These are phyloP conservation scores for Brachionus rotundiformis DNA, from an alignment of 1,140 invertebrate species.

Conservation along the genomic window DNA sequence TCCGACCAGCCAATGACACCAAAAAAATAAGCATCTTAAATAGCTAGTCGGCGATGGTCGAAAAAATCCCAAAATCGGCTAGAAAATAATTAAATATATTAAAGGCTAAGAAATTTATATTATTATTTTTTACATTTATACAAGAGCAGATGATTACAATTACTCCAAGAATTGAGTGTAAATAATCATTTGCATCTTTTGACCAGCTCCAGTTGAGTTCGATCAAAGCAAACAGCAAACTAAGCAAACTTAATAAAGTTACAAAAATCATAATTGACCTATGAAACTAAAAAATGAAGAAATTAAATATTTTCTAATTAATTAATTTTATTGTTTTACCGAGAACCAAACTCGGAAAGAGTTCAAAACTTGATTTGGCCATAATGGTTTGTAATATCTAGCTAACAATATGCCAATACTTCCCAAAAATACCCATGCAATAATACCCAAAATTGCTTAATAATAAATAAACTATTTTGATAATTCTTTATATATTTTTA, in stretches of 20 bases:
- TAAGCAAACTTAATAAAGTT: conserved; percentile 23
- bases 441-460: conserved; percentile 50
- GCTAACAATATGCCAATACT: conserved; percentile 34
- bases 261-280: conserved; percentile 39
- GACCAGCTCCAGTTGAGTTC: conserved; percentile 51
- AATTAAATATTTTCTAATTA: not conserved
- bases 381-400: conserved; percentile 48
- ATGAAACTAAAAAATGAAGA: conserved; percentile 19
- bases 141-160: conserved; percentile 40
- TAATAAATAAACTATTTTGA: not conserved
- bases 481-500: no score
- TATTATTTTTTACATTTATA: conserved; percentile 33
- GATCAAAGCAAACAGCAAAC: conserved; percentile 27
- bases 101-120: no score
- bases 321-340: not conserved
- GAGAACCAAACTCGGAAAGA: conserved; percentile 32
- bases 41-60: conserved; percentile 30
- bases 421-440: conserved; percentile 52
- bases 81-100: not conserved
- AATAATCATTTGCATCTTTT: not conserved
- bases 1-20: conserved; percentile 50
- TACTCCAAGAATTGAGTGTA: conserved; percentile 44
- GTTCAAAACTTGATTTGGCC: conserved; percentile 12
- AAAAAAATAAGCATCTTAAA: conserved; percentile 46
- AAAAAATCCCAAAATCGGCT: conserved; percentile 43